Evolutionary conservation across 2,888 invertebrate species (phyloP).

Genomic region (Dicyrtomina minuta): DNA sequence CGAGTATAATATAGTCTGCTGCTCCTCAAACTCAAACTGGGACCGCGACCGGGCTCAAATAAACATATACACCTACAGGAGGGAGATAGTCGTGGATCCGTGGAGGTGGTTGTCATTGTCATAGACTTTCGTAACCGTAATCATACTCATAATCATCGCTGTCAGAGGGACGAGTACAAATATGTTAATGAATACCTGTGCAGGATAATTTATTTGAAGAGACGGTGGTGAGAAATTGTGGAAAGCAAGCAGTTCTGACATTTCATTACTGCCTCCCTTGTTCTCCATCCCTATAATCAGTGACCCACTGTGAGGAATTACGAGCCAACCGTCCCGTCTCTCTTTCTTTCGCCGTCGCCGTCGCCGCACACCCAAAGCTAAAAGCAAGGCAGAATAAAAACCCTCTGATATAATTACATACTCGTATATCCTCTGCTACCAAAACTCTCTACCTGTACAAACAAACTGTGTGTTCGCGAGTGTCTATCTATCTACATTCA

Average conservation of each 20-base stretch:
- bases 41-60: too few relatives aligned
- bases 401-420: neutral
- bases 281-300: constrained; percentile 31
- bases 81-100: too few relatives aligned
- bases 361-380: neutral
- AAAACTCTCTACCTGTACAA: neutral
- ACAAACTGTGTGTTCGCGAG: neutral
- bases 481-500: neutral
- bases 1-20: too few relatives aligned
- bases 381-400: neutral
- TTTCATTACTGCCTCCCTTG: constrained; percentile 38
- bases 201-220: constrained; percentile 37
- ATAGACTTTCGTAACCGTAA: neutral
- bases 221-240: constrained; percentile 37
- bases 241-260: constrained; percentile 36
- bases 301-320: constrained; percentile 41
- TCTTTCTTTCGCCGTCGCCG: neutral
- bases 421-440: neutral
- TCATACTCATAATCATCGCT: neutral
- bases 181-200: constrained; percentile 42
- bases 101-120: too few relatives aligned
- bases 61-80: too few relatives aligned
- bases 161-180: constrained; percentile 33
- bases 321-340: constrained; percentile 5
- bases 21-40: too few relatives aligned